A percentile compares a stretch with the other conserved stretches of the same genome.
phyloP scores from a whole-genome alignment of 2,113 vertebrate genomes.

The Struthio camelus region DNA sequence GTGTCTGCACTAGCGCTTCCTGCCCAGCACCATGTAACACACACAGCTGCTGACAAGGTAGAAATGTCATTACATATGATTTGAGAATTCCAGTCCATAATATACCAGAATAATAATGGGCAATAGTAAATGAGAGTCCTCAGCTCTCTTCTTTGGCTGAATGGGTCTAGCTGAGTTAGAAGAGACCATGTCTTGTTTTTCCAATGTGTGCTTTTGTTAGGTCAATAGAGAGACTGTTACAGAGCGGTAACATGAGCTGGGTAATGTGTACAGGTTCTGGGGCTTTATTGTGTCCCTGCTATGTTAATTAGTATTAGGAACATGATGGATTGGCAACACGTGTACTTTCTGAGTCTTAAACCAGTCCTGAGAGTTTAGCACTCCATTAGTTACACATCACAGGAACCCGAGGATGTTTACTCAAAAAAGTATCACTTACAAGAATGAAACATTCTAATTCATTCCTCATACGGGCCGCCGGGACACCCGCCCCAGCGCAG shows the following conservation, averaged over 20 bases:
- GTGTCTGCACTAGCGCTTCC: not conserved
- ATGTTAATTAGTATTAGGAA: slow-evolving; percentile 90
- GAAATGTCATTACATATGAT: not conserved
- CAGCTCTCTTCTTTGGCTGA: not conserved
- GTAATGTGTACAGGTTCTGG: slow-evolving; percentile 77
- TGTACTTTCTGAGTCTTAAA: slow-evolving; percentile 83
- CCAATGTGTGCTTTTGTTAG: slow-evolving; percentile 35
- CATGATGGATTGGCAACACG: slow-evolving; percentile 91
- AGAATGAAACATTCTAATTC: slow-evolving; percentile 76
- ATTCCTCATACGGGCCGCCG: slow-evolving; percentile 50
- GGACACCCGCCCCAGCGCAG: not conserved
- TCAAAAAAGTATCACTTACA: slow-evolving; percentile 80
- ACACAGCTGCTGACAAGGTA: not conserved
- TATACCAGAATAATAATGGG: not conserved
- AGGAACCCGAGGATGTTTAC: slow-evolving; percentile 79
- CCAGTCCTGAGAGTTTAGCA: slow-evolving; percentile 83
- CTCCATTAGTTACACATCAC: slow-evolving; percentile 82
- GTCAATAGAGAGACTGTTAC: slow-evolving; percentile 68
- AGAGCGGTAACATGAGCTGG: slow-evolving; percentile 79
- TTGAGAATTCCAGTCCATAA: not conserved
- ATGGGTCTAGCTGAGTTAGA: slow-evolving; percentile 22
- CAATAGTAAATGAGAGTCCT: not conserved
- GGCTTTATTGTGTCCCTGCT: slow-evolving; percentile 84
- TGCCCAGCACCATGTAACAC: not conserved
- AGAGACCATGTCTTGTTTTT: not conserved